phyloP scores from a whole-genome alignment of 2,113 vertebrate genomes.

The human (Homo sapiens) region GRCh38 chr11:104469501-104470000 shows the following conservation, averaged over 20 bases:
- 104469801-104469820: not conserved
- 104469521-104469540: not conserved
- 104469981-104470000: not conserved
- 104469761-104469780: not conserved
- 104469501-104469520: not conserved
- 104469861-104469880: not conserved
- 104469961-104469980: not conserved
- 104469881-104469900: not conserved
- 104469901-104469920: not conserved
- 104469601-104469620: not conserved
- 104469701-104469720: not conserved
- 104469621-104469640: not conserved
- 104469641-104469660: not conserved
- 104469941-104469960: not conserved
- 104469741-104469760: not conserved
- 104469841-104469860: not conserved
- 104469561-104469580: rapidly evolving
- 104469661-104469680: not conserved
- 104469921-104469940: not conserved
- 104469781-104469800: not conserved
- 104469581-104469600: not conserved
- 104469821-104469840: not conserved
- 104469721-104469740: not conserved
- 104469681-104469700: not conserved
- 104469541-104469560: not conserved